Base-by-base conservation (phyloP, 2,888 invertebrate species). In the Aquatica leii region DNA sequence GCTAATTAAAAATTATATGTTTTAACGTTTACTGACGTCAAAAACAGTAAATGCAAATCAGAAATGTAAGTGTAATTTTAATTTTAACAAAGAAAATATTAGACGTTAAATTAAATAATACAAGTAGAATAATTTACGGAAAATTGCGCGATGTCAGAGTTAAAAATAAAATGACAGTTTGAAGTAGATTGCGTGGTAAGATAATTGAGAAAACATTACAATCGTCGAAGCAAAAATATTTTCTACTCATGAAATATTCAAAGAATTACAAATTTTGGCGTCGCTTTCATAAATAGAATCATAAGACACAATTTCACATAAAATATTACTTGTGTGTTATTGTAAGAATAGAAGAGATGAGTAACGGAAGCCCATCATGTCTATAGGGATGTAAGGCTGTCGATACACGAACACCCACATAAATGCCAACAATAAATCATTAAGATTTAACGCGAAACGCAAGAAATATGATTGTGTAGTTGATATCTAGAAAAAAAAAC, bases 371-470 rank as follows among this genome's bases (percentile, higher is more conserved):
- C 62, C 41, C 56, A 48, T 57, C 56, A 50, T 62, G 56, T 62
- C 62, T 62, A 43, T 18, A 56, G 56, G 55, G 56, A 49, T 62
- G 62, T 61, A 62, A 52, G 46, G 62, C 56, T 62, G 62, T 57
- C 62, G 57, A 62, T 62, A 62, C 46, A 51, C 51, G 50, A 60
- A 54, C 62, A 34, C 56, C 50, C 62, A 61, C 62, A 62, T 62
- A 66, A 68, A 69, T 64, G 60, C 55, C 62, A 57, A 60, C 66
- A 62, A 69, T 68, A 69, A 69, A 69, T 71, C 71, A 71, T 71
- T 69, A 69, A 66, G 66, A 69, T 69, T 69, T 65, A 69, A 65
- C 56, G 62, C 63, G 50, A 55, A 59, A 31, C 62, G 67, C 49
- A 57, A 46, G 59, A 61, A 67, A 62, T 59, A 62, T 65, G 56